These are phyloP conservation scores for Hirtodrosophila histrioides DNA, from an alignment of 2,888 invertebrate genomes.

Conservation along the genomic window DNA sequence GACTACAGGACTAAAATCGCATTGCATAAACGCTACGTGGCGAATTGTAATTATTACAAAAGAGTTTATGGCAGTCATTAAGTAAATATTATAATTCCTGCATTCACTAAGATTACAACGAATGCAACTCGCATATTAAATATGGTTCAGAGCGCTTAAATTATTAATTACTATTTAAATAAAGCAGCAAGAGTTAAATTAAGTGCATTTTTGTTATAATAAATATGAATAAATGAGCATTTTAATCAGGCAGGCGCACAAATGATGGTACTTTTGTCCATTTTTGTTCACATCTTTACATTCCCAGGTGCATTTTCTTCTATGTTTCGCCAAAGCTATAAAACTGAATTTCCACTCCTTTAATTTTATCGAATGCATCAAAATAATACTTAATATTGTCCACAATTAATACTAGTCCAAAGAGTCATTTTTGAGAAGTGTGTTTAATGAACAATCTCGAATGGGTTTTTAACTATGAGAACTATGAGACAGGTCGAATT, in stretches of 20 bases:
- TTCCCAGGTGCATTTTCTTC: slow-evolving; percentile 11
- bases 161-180: slow-evolving; percentile 75
- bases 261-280: slow-evolving; percentile 34
- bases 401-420: no score
- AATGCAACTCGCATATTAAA: slow-evolving; percentile 55
- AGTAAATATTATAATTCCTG: slow-evolving; percentile 73
- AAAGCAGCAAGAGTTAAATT: slow-evolving; percentile 70
- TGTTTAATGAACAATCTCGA: no score
- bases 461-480: no score
- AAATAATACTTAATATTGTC: no score
- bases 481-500: not conserved
- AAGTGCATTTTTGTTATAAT: slow-evolving; percentile 76
- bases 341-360: no score
- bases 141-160: slow-evolving; percentile 66
- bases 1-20: slow-evolving; percentile 3
- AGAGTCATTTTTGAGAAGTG: no score
- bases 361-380: no score
- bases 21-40: slow-evolving; percentile 14
- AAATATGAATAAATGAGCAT: slow-evolving; percentile 66
- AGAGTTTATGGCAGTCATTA: slow-evolving; percentile 68
- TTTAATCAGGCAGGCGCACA: slow-evolving; percentile 43
- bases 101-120: slow-evolving; percentile 63
- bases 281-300: slow-evolving; percentile 13
- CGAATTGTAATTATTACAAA: slow-evolving; percentile 46
- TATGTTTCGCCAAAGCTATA: not conserved